Percentiles rank a stretch among this genome's conserved stretches.
These are phyloP conservation scores for Spinus olivaceus DNA, from an alignment of 2,797 vertebrate genomes.

Conservation along the genomic window DNA sequence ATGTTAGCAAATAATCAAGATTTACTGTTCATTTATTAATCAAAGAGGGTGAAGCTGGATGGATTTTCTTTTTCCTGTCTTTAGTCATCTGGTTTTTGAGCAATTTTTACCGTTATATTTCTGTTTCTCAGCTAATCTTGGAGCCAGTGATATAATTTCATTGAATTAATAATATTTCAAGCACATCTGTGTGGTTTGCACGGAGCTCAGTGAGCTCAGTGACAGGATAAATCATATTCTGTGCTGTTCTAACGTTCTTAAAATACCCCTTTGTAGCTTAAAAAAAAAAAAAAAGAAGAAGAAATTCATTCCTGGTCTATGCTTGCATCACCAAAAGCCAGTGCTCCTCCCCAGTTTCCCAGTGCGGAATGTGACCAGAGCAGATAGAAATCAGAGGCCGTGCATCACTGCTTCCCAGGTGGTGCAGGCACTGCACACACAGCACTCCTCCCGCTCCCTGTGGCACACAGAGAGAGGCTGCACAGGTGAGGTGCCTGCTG, in stretches of 20 bases:
- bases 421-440: fast-evolving
- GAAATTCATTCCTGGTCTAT: not conserved
- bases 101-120: not conserved
- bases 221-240: not conserved
- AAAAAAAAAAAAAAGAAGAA: not conserved
- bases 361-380: not conserved
- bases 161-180: not conserved
- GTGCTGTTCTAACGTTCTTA: not conserved
- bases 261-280: not conserved
- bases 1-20: not conserved
- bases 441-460: fast-evolving
- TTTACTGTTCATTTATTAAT: not conserved
- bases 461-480: not conserved
- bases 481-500: not conserved
- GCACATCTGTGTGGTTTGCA: not conserved
- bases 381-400: fast-evolving
- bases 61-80: not conserved
- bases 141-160: not conserved
- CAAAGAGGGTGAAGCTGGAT: not conserved
- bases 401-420: not conserved
- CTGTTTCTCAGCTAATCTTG: not conserved
- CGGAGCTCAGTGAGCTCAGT: not conserved
- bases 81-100: not conserved
- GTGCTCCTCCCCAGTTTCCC: not conserved
- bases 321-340: not conserved